Conservation (phyloP, 1,140 invertebrate species). For the Atta cephalotes region DNA sequence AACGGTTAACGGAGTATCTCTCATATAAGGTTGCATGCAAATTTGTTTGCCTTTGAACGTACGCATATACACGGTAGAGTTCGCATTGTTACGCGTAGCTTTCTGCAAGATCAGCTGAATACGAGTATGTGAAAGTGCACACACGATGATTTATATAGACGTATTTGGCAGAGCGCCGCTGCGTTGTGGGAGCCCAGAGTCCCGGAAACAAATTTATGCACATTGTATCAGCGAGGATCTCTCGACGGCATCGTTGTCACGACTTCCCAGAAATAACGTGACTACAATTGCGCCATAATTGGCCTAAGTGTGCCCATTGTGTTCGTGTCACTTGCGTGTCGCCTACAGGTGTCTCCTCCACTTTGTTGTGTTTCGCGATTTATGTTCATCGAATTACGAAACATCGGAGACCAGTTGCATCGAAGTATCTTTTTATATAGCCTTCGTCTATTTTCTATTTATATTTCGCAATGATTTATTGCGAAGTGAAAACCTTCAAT, state of each 20-base stretch:
- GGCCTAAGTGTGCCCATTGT: conserved; percentile 61
- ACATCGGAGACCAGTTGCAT: conserved; percentile 46
- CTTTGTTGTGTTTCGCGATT: conserved; percentile 52
- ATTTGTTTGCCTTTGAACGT: conserved; percentile 40
- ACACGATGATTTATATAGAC: conserved; percentile 48
- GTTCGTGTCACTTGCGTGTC: conserved; percentile 49
- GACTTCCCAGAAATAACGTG: conserved; percentile 58
- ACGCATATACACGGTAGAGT: neutral
- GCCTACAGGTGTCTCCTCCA: conserved; percentile 60
- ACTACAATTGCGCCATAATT: conserved; percentile 60
- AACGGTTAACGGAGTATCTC: conserved; percentile 5
- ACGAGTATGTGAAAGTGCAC: conserved; percentile 4
- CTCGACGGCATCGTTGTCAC: conserved; percentile 49
- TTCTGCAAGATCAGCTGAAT: conserved; percentile 5
- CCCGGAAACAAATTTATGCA: conserved; percentile 55
- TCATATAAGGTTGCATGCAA: conserved; percentile 29
- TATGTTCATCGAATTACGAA: conserved; percentile 38
- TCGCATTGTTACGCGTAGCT: conserved; percentile 4
- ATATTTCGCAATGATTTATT: conserved; percentile 5
- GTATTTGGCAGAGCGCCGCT: conserved; percentile 24
- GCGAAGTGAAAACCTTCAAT: neutral
- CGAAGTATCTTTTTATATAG: neutral
- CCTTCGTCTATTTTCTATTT: neutral
- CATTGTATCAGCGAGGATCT: conserved; percentile 44
- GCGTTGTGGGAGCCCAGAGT: conserved; percentile 19